Base-by-base conservation (phyloP, 2,113 vertebrate genomes). In the Ochotona princeps region DNA sequence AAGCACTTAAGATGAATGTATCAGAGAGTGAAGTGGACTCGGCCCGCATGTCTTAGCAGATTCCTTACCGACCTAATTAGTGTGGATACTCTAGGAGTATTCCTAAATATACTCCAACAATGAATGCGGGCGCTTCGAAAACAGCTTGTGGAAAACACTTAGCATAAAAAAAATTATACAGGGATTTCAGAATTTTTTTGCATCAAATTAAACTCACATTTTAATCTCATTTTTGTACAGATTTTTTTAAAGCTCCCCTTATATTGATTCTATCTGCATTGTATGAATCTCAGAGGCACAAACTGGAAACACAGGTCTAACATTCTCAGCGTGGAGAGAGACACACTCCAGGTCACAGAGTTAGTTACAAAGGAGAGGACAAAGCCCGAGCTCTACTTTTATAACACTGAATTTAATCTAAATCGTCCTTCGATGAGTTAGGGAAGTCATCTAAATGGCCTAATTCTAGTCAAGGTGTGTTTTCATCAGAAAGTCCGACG, bases 31-130 rank as follows among this genome's bases (percentile, higher is more conserved):
- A 35, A 35, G 51, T 5, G 61, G 49, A n/a, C 54, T 5, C 5
- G 14, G 32, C 32, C 75, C 25, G 2, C 0, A 1, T 0, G 13
- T 10, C 44, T 38, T 11, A 14, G 38, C 11, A 67, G 30, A 73
- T 35, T 44, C 47, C 23, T 51, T n/a, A 67, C 54, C 69, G 72
- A 32, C 54, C 69, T 72, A 32, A 72, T 51, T 13, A 51, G 74
- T 3, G 20, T 32, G 21, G 80, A 13, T 30, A 74, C 17, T 4
- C 60, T 83, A 20, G 49, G 54, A 74, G 28, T 70, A 87, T 57
- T 63, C 38, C 79, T 57, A 76, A 84, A 30, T 70, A 23, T 18
- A 81, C 38, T 51, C 69, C 35, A 67, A 85, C 30, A 79, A 38
- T 44, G 18, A 18, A 20, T 57, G 54, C 18, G 54, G 54, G 54